Percentiles rank a stretch among this genome's conserved stretches.
Evolutionary conservation across 2,797 vertebrate species (phyloP).

Genomic region (Leucoraja ocellata): DNA sequence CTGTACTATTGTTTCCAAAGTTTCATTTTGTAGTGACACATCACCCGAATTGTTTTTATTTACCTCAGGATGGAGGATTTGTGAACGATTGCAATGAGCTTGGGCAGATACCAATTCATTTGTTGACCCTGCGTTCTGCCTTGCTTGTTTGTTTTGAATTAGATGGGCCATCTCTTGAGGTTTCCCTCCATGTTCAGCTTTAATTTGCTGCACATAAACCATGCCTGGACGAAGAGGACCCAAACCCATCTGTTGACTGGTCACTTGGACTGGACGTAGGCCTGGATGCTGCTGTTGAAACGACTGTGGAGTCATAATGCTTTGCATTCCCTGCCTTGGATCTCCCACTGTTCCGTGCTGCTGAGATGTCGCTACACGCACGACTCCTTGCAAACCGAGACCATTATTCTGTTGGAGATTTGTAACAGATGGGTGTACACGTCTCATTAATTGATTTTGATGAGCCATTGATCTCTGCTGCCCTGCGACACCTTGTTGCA

Average conservation of each 20-base stretch:
- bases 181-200: constrained; percentile 23
- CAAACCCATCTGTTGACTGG: constrained; percentile 23
- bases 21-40: constrained; percentile 2
- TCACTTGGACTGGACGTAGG: constrained; percentile 20
- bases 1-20: neutral
- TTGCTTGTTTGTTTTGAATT: constrained; percentile 21
- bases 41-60: constrained; percentile 10
- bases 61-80: neutral
- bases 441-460: constrained; percentile 53
- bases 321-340: neutral
- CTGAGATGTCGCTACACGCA: constrained; percentile 37
- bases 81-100: constrained; percentile 18
- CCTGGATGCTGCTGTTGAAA: constrained; percentile 26
- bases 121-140: neutral
- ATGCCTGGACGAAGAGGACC: constrained; percentile 26
- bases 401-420: constrained; percentile 36
- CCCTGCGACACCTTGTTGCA: constrained; percentile 36
- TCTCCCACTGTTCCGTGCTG: constrained; percentile 29
- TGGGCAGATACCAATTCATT: constrained; percentile 18
- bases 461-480: constrained; percentile 51
- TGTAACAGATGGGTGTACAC: constrained; percentile 34
- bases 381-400: constrained; percentile 26
- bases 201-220: constrained; percentile 24
- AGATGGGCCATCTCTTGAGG: constrained; percentile 10
- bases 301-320: neutral